Base-by-base conservation (phyloP, 2,888 invertebrate genomes). In the Drosophila neotestacea region DNA sequence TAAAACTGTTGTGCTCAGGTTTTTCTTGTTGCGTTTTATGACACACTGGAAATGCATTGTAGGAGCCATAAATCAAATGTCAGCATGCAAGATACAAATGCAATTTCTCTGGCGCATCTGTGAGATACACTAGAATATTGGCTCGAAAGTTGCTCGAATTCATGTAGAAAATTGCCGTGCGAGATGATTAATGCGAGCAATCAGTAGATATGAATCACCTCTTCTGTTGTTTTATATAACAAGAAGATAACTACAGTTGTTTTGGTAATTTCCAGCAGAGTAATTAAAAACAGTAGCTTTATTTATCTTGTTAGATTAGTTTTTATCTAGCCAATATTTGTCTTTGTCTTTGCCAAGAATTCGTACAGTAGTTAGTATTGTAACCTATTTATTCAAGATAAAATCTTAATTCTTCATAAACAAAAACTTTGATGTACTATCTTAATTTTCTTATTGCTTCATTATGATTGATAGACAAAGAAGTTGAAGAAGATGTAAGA, bases 11-110 rank as follows among this genome's bases (percentile, higher is more conserved):
- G 44, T 58, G 27, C 50, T 34, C 13, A 44, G 39, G 16, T 28
- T 39, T 63, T 60, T 55, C 27, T 48, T 28, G 22, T 55, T 73
- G 42, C 16, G 36, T 60, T 51, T 54, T 42, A 48, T 55, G 69
- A 44, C 41, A 9, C 62, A 72, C 65, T 51, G 56, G 51, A 62
- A 66, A 61, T 59, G 56, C 66, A 62, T 58, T 71, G 47, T 36
- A 36, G 13, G 10, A 51, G 61, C 38, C 59, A 75, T 81, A 78
- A 75, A 81, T 79, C 81, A 79, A 70, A 62, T 39, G 42, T n/a
- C 47, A 58, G 36, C 63, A 66, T 34, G 60, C 58, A 44, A 71
- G 42, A 13, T 28, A 48, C 41, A 56, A 44, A 62, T 70, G 69
- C 80, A 69, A 72, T 78, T 75, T 81, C 74, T 48, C 69, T 64